Evolutionary conservation across 2,888 invertebrate genomes (phyloP), one percentile per base, ranked within the genome.

Genomic region (Drosophila birchii): DNA sequence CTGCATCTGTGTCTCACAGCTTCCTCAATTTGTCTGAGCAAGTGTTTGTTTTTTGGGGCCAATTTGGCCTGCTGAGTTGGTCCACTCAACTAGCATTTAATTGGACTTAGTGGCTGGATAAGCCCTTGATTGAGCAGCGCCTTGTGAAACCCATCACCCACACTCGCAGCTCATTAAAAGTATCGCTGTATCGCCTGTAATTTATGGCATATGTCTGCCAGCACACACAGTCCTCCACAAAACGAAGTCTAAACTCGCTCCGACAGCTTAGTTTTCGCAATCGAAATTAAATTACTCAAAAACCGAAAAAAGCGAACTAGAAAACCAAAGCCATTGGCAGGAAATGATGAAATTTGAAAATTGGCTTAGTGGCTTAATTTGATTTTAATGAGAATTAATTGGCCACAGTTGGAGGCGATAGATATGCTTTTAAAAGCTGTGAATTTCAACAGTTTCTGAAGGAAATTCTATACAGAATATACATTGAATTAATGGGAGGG

Each of bases 381-480:
- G 69, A 54, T 78, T 87, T 87, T 69, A 78, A 84, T 84, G 75
- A 73, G 76, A 76, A 80, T 61, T 75, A 78, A 84, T 84, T 76
- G 69, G 76, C 58, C 67, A 41, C 66, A 55, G 61, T 66, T 77
- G 49, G 14, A 57, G 66, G 64, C 61, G 11, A 32, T 16, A 26
- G 53, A 51, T 26, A 12, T 12, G 39, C 29, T 43, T 61, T 44
- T 2, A 58, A 62, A 45, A 38, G 59, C 44, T 32, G n/a, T 44
- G n/a, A 16, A 59, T n/a, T 12, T 20, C 0, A 29, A 23, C 62
- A 59, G 59, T 20, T 58, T 58, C 20, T 34, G 2, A 3, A 20
- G 12, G 59, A 5, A 41, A 59, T 54, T 39, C 16, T 23, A 32
- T 23, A n/a, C 20, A 12, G 16, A 9, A 57, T 20, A 43, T 34